Evolutionary conservation across 64 coral and sea anemone genomes (phyloP), one percentile per base, ranked within the genome.

Genomic region (Orbicella faveolata): DNA sequence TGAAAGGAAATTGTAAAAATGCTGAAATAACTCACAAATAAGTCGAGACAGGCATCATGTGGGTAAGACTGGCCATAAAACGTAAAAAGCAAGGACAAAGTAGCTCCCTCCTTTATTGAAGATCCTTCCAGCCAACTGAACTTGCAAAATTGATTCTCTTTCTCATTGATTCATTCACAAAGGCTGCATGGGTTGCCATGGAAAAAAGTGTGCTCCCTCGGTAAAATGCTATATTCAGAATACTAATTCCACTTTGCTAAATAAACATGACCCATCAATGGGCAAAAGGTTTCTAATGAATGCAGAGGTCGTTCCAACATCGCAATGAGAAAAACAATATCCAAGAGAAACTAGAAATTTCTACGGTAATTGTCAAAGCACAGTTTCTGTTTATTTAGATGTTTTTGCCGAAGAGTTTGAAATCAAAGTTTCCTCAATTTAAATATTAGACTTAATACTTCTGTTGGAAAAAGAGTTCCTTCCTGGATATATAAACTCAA

Each of bases 11-110:
- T 11, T 21, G 7, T 48, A 39, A 64, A 44, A 69, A 84, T 26
- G 9, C 3, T 20, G 2, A 6, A 51, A 30, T 26, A 36, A 92
- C 89, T 75, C 75, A 90, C 90, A 92, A 72, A 35, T 87, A 92
- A n/a, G 90, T 92, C 0, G 90, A 87, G 65, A 92, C 90, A 21
- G 90, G 90, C 90, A 92, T 92, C 55, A 85, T 85, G 64, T 85
- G 82, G 0, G 82, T 72, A 6, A 85, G 21, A 66, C 82, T 85
- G 20, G 82, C 82, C 82, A 85, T 85, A 68, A 52, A 85, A 51
- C 0, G 9, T 73, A 14, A 72, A 85, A 20, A 70, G 52, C 36
- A 52, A n/a, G 7, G 21, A 39, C 82, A 52, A 70, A 53, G 1
- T 23, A 70, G 25, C 81, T 21, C 21, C n/a, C 20, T 52, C 20